These are phyloP conservation scores for Drosophila jambulina DNA, from an alignment of 1,140 invertebrate genomes.

Conservation along the genomic window DNA sequence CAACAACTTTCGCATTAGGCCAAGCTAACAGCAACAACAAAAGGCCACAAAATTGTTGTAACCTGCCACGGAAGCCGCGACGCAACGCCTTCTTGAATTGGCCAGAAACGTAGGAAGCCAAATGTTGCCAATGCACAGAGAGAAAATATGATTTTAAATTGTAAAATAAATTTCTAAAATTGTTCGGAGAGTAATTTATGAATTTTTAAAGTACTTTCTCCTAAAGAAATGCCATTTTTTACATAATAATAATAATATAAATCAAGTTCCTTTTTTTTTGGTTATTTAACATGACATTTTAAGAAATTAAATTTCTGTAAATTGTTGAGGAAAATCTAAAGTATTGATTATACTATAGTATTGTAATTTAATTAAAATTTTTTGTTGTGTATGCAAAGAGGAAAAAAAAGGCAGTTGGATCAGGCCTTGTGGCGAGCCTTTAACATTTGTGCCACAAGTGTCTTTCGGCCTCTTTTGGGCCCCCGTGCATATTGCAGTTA, in stretches of 20 bases:
- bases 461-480: conserved; percentile 27
- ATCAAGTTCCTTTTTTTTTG: too few species aligned
- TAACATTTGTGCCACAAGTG: conserved; percentile 63
- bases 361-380: too few species aligned
- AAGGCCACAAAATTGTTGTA: conserved; percentile 43
- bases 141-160: too few species aligned
- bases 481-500: conserved; percentile 62
- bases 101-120: conserved; percentile 67
- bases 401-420: background rate
- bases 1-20: conserved; percentile 84
- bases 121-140: conserved; percentile 5
- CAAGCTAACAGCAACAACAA: conserved; percentile 47
- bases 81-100: conserved; percentile 49
- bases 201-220: background rate
- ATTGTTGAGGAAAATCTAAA: background rate
- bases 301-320: background rate
- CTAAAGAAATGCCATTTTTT: background rate
- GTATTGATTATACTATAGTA: background rate
- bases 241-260: too few species aligned
- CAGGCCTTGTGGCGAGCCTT: conserved; percentile 63
- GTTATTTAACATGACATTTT: too few species aligned
- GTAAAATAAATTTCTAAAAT: too few species aligned
- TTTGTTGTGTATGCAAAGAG: background rate
- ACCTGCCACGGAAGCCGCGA: conserved; percentile 50
- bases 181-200: background rate